Evolutionary conservation across 1,140 invertebrate species (phyloP).

Genomic region (Heliconius eleuchia): DNA sequence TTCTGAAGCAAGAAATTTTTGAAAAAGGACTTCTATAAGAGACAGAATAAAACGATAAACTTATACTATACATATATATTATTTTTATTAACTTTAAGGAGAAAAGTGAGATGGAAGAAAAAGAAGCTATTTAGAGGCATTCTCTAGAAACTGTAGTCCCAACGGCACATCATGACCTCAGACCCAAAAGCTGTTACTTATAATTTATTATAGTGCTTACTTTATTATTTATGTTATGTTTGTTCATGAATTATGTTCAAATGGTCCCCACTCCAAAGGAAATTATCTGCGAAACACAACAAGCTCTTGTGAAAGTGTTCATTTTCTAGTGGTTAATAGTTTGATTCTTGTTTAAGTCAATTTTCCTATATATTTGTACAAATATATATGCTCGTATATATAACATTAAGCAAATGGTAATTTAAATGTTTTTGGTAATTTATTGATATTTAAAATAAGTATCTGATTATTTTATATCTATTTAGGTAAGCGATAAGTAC

Average conservation of each 20-base stretch:
- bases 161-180: constrained; percentile 2
- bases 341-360: not conserved
- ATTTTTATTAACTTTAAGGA: not conserved
- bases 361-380: too few species aligned
- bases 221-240: constrained; percentile 14
- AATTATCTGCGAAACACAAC: not conserved
- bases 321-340: not conserved
- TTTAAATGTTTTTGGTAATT: too few species aligned
- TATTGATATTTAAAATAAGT: too few species aligned
- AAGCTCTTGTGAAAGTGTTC: not conserved
- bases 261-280: not conserved
- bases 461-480: too few species aligned
- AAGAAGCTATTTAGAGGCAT: not conserved
- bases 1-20: too few species aligned
- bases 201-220: constrained; percentile 14
- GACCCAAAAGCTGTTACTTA: constrained; percentile 8
- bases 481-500: too few species aligned
- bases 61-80: too few species aligned
- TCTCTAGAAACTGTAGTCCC: not conserved
- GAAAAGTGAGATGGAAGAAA: not conserved
- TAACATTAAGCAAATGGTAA: too few species aligned
- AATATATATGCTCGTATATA: too few species aligned
- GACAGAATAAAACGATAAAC: too few species aligned
- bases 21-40: too few species aligned
- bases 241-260: constrained; percentile 6